Evolutionary conservation across 2,888 invertebrate genomes (phyloP), one percentile per base, ranked within the genome.

Genomic region (Cheiracanthium punctorium): DNA sequence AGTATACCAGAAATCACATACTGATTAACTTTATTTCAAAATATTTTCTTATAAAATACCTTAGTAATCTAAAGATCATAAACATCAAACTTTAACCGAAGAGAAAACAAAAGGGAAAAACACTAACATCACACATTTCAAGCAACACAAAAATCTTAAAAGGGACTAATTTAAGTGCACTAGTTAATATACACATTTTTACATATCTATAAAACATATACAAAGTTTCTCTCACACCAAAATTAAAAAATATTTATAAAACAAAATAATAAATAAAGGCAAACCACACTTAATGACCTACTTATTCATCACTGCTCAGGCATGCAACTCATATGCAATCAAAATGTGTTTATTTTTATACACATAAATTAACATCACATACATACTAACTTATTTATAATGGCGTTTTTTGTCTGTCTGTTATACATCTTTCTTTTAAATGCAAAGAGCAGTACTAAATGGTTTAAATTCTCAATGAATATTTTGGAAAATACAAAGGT

Each of bases 121-220:
- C 24, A 58, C 24, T 58, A 20, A 48, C 48, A 5, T 48, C 12
- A 24, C 20, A 58, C 58, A 58, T n/a, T 4, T 1, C 12, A 20
- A 58, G 58, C 24, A n/a, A n/a, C n/a, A 24, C 4, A 58, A 58
- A 24, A 24, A 58, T 24, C 24, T n/a, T 58, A 17, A 48, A 58
- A 24, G 58, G 24, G 7, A 24, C 24, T 24, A 58, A 12, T 58
- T 24, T 17, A 8, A 24, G 71, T 71, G 71, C 71, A 71, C 41
- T 43, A 24, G 10, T 33, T 24, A 70, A 70, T 70, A 43, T 71
- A 71, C 71, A 71, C 41, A 29, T 71, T 71, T 71, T 71, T 71
- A 71, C 43, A 71, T 28, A 43, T 24, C 71, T 71, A 71, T 71
- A 71, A 70, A 71, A 71, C 71, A 71, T 41, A 70, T 71, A 71